Evolutionary conservation across 2,888 invertebrate genomes (phyloP), one percentile per base, ranked within the genome.

Genomic region (Drosophila silvestris): DNA sequence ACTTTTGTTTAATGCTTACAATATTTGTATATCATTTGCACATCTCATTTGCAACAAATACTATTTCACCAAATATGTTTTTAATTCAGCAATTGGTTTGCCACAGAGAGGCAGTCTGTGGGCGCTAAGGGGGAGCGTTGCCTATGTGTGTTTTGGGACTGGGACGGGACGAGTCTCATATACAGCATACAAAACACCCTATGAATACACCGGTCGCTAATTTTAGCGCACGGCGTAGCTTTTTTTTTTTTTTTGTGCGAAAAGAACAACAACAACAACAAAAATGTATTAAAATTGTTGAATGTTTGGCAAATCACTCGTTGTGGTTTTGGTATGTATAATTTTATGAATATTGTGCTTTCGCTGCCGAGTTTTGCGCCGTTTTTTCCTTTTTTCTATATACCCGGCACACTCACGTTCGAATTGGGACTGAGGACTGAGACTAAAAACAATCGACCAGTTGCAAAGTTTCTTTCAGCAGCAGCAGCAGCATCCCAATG

Each of bases 161-260:
- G 79, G 73, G 68, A 76, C 65, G 69, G 16, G 47, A 26, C 28
- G 16, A 47, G 47, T 19, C 14, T 57, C 58, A 32, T 76, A 81
- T 63, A 78, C 54, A 80, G 80, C 85, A 85, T 79, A 76, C 69
- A 79, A 57, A 79, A 57, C 81, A 81, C 85, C 83, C 85, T 86
- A 83, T 83, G 57, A 74, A 79, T 77, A 82, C 82, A 86, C 85
- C 85, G 85, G 85, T 75, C 77, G 85, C 85, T 86, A 86, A 85
- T 65, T 82, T 85, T 86, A 86, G 85, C 81, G 70, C 83, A 75
- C 78, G 81, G 77, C 83, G 72, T 64, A 72, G 77, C 82, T 82
- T 70, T 79, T 62, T 63, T 63, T 52, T 54, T 41, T 28, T 28
- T 9, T 77, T 70, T 74, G 74, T 70, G 67, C 60, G 67, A 59